phyloP scores from a whole-genome alignment of 1,140 invertebrate genomes.

The Telenomus remus region DNA sequence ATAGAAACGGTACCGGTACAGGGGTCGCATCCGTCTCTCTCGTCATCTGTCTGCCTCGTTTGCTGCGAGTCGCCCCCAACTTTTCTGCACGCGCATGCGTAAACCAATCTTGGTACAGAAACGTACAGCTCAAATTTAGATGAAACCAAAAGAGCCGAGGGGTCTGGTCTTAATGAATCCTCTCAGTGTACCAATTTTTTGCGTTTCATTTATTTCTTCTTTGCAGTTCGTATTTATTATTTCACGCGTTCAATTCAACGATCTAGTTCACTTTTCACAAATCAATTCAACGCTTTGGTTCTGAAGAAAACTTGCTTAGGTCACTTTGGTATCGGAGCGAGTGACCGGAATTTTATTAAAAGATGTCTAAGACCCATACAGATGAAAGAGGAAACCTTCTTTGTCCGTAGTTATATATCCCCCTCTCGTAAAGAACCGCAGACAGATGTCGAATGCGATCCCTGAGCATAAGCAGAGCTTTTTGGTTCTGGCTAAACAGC shows the following conservation, averaged over 20 bases:
- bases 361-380: constrained; percentile 46
- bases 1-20: constrained; percentile 73
- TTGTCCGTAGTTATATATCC: constrained; percentile 56
- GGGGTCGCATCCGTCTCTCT: constrained; percentile 62
- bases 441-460: constrained; percentile 64
- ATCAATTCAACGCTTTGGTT: too few relatives aligned
- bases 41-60: constrained; percentile 30
- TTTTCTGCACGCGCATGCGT: constrained; percentile 41
- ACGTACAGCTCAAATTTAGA: constrained; percentile 43
- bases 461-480: constrained; percentile 53
- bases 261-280: too few relatives aligned
- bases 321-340: constrained; percentile 40
- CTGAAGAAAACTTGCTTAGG: not conserved
- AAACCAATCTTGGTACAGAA: constrained; percentile 24
- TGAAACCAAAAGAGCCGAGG: constrained; percentile 16
- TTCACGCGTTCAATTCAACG: too few relatives aligned
- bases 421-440: constrained; percentile 59
- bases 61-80: constrained; percentile 35
- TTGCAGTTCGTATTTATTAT: too few relatives aligned
- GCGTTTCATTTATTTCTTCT: too few relatives aligned
- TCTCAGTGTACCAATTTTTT: too few relatives aligned
- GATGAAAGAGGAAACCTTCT: constrained; percentile 66
- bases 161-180: constrained; percentile 12
- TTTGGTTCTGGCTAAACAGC: constrained; percentile 55
- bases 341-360: constrained; percentile 58